phyloP scores from a whole-genome alignment of 2,888 invertebrate species.

The Caenorhabditis sp. region DNA sequence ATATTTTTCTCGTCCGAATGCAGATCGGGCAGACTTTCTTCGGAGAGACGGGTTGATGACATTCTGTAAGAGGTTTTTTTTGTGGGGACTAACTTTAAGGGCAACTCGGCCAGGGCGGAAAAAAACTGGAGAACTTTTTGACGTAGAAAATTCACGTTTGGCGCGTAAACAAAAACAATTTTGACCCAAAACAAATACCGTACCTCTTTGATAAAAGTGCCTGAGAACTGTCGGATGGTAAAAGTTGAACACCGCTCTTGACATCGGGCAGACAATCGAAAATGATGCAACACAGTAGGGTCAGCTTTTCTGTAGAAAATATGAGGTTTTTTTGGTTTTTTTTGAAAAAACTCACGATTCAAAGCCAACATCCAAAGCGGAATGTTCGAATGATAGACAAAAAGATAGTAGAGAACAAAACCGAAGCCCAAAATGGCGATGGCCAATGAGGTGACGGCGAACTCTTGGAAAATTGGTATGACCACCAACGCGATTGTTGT shows the following conservation, averaged over 20 bases:
- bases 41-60: slow-evolving; percentile 51
- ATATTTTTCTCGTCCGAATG: slow-evolving; percentile 70
- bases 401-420: slow-evolving; percentile 64
- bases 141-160: no score
- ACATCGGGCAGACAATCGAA: slow-evolving; percentile 67
- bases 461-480: slow-evolving; percentile 66
- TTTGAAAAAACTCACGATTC: slow-evolving; percentile 58
- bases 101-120: no score
- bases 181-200: no score
- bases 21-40: slow-evolving; percentile 65
- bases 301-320: slow-evolving; percentile 57
- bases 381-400: slow-evolving; percentile 55
- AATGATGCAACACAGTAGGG: slow-evolving; percentile 57
- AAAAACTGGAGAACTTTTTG: no score
- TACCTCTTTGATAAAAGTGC: slow-evolving; percentile 53
- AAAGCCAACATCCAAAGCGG: slow-evolving; percentile 48
- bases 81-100: no score
- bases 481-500: slow-evolving; percentile 66
- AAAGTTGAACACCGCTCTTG: slow-evolving; percentile 48
- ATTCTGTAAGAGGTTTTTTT: slow-evolving; percentile 15
- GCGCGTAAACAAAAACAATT: no score
- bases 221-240: slow-evolving; percentile 64
- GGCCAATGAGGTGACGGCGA: slow-evolving; percentile 59
- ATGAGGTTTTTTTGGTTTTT: not conserved
- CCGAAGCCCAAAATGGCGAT: slow-evolving; percentile 62